Evolutionary conservation across 2,888 invertebrate species (phyloP).

Genomic region (Limnephilus lunatus): DNA sequence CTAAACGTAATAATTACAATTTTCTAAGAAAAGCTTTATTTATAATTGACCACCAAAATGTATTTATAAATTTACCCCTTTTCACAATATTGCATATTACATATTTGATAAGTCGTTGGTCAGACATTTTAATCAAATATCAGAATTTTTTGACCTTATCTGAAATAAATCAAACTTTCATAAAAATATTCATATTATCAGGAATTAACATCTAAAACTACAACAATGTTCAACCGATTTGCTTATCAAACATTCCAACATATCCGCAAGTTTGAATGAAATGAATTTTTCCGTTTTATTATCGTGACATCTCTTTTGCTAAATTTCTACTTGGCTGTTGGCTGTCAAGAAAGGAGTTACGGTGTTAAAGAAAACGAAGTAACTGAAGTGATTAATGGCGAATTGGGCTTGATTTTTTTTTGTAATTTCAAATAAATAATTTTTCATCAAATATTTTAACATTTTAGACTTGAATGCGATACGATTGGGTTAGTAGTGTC

Average conservation of each 20-base stretch:
- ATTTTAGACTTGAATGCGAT: too few relatives aligned
- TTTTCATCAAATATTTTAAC: not conserved
- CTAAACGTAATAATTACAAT: too few relatives aligned
- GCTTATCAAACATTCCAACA: constrained; percentile 1
- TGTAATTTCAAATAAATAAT: not conserved
- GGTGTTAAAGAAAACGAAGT: not conserved
- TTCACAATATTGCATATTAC: too few relatives aligned
- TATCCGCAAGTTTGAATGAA: not conserved
- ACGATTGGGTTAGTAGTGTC: too few relatives aligned
- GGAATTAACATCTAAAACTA: not conserved
- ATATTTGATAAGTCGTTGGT: too few relatives aligned
- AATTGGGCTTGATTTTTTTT: not conserved
- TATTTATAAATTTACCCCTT: too few relatives aligned
- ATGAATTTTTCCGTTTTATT: not conserved
- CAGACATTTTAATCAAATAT: too few relatives aligned
- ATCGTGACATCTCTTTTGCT: not conserved
- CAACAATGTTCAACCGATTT: not conserved
- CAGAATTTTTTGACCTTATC: too few relatives aligned
- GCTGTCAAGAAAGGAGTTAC: not conserved
- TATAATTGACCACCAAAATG: too few relatives aligned
- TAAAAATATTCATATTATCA: too few relatives aligned
- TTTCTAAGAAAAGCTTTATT: too few relatives aligned
- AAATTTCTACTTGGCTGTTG: not conserved
- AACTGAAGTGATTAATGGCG: not conserved
- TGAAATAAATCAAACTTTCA: too few relatives aligned